Percentiles rank a stretch among this genome's conserved stretches.
Evolutionary conservation across 1,140 invertebrate species (phyloP).

Genomic region (Kradibia gibbosae): DNA sequence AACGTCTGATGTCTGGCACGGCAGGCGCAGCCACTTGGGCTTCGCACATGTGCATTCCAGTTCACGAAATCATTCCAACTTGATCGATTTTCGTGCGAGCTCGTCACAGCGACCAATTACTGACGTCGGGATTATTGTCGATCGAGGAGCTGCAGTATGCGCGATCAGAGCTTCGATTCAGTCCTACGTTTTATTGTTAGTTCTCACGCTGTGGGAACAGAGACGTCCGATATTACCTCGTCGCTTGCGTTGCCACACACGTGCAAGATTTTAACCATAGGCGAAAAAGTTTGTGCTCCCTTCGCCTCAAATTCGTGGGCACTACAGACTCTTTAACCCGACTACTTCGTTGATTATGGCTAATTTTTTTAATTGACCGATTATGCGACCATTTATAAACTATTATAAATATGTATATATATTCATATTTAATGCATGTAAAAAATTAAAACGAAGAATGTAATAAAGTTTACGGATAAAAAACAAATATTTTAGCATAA

Average conservation of each 20-base stretch:
- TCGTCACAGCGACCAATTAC: conserved; percentile 20
- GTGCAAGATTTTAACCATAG: background rate
- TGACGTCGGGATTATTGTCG: background rate
- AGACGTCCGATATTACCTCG: background rate
- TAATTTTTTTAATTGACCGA: too few relatives aligned
- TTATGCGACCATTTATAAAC: too few relatives aligned
- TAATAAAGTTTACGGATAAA: too few relatives aligned
- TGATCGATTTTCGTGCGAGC: conserved; percentile 24
- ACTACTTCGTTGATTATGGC: too few relatives aligned
- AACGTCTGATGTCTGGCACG: background rate
- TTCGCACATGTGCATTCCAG: background rate
- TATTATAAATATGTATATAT: too few relatives aligned
- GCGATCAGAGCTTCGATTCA: background rate
- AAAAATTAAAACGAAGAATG: too few relatives aligned
- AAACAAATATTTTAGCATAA: too few relatives aligned
- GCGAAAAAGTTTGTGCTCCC: background rate
- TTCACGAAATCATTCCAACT: background rate
- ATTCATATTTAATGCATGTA: too few relatives aligned
- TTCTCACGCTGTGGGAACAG: conserved; percentile 3
- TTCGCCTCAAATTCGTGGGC: too few relatives aligned
- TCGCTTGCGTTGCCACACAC: background rate
- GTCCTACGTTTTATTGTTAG: background rate
- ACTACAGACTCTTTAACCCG: too few relatives aligned
- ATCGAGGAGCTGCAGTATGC: background rate
- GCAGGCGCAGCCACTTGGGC: background rate